Evolutionary conservation across 2,888 invertebrate species (phyloP).

Genomic region (Abscondita cerata): DNA sequence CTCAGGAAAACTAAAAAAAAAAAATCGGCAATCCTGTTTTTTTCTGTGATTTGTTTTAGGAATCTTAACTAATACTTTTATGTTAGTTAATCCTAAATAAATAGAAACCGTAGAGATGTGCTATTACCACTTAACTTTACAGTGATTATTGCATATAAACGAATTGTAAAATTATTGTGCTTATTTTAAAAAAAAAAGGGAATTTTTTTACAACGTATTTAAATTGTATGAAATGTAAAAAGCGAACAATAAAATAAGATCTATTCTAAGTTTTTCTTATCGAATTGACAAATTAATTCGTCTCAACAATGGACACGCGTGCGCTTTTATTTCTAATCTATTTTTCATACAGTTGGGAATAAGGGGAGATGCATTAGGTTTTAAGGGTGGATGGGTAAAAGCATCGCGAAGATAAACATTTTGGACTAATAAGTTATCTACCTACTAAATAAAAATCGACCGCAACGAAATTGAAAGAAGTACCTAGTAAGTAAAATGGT

Average conservation of each 20-base stretch:
- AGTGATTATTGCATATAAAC: constrained; percentile 20
- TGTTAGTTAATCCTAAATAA: constrained; percentile 9
- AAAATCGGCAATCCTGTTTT: constrained; percentile 12
- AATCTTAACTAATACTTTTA: constrained; percentile 10
- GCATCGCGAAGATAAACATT: not conserved
- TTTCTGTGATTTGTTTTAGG: constrained; percentile 26
- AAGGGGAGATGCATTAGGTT: constrained; percentile 10
- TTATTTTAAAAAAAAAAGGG: constrained; percentile 11
- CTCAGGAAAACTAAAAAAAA: constrained; percentile 3
- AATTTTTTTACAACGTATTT: constrained; percentile 18
- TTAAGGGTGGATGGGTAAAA: no score
- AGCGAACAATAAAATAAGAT: constrained; percentile 23
- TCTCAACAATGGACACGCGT: constrained; percentile 30
- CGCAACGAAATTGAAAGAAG: constrained; percentile 18
- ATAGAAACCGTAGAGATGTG: constrained; percentile 12
- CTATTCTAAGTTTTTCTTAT: constrained; percentile 2
- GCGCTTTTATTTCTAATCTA: constrained; percentile 26
- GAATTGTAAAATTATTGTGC: constrained; percentile 15
- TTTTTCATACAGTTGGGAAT: constrained; percentile 19
- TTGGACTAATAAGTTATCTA: not conserved
- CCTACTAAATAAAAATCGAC: constrained; percentile 4
- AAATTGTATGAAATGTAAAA: constrained; percentile 23
- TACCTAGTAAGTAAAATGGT: not conserved
- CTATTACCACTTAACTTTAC: constrained; percentile 15
- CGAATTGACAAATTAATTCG: constrained; percentile 26